Evolutionary conservation across 2,888 invertebrate genomes (phyloP).

Genomic region (Volucella inanis): DNA sequence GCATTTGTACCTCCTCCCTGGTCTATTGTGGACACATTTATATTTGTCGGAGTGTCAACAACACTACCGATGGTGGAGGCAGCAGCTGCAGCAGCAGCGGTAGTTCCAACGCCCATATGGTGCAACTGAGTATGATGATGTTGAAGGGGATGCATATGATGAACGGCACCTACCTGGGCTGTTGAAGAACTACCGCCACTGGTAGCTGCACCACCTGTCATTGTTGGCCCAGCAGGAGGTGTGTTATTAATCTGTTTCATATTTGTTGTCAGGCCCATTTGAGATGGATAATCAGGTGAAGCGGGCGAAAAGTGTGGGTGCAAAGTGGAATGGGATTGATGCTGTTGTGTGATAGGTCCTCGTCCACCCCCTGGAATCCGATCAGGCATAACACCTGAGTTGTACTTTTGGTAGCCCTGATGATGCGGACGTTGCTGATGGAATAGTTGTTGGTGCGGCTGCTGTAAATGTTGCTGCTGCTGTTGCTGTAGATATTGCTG

Average conservation of each 20-base stretch:
- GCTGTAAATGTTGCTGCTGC: constrained; percentile 40
- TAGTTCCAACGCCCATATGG: constrained; percentile 56
- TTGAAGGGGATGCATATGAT: constrained; percentile 72
- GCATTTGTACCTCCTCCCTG: constrained; percentile 78
- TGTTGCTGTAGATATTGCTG: constrained; percentile 34
- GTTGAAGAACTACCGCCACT: constrained; percentile 27
- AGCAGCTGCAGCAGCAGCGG: constrained; percentile 8
- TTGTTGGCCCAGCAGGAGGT: constrained; percentile 65
- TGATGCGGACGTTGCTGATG: constrained; percentile 71
- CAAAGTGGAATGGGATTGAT: constrained; percentile 77
- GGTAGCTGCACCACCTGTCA: constrained; percentile 62
- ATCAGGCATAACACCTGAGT: constrained; percentile 72
- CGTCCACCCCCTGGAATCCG: constrained; percentile 69
- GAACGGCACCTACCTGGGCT: constrained; percentile 35
- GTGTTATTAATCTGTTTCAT: constrained; percentile 74
- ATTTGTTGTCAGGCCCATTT: constrained; percentile 74
- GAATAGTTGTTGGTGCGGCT: constrained; percentile 64
- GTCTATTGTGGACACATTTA: constrained; percentile 54
- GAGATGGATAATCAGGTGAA: constrained; percentile 87
- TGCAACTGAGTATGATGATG: constrained; percentile 66
- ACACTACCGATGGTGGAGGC: constrained; percentile 13
- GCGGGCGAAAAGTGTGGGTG: constrained; percentile 88
- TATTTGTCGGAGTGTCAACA: constrained; percentile 71
- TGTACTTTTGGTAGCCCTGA: constrained; percentile 65
- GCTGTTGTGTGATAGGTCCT: constrained; percentile 36